Evolutionary conservation across 2,113 vertebrate genomes (phyloP), one percentile per base, ranked within the genome.

Genomic region (Campylorhamphus procurvoides): DNA sequence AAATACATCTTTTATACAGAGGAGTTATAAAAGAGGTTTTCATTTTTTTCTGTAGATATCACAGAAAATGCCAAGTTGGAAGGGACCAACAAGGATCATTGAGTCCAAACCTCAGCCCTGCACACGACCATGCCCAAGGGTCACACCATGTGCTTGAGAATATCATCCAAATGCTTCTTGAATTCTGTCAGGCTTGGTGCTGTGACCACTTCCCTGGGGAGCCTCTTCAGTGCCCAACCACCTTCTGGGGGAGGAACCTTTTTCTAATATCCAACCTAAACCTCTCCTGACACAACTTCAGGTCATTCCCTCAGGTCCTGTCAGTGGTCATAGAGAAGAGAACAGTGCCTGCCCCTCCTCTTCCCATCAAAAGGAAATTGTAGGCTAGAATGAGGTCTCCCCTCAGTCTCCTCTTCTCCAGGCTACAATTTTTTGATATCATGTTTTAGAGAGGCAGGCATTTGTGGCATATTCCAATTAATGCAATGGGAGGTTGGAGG

Each of bases 391-490:
- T 63, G 60, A 63, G 18, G 39, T 9, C 39, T 63, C 12, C 39
- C 17, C 12, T 18, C 39, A 63, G 27, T 63, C 18, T 63, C 39
- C 37, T 63, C 12, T 39, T 62, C 59, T 62, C 12, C 39, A 42
- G 28, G 27, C 18, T 88, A 81, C 62, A 92, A 9, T 63, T 78
- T 73, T 93, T 94, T 93, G 62, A 19, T 95, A 60, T 84, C 9
- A 3, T 75, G 67, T 93, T 74, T 96, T 94, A 81, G 73, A 94
- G 19, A 79, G 94, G 77, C 75, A 93, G 77, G 84, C 8, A 31
- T 92, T 93, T 84, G n/a, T 95, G 31, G 93, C 81, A 77, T 81
- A 85, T 95, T 84, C 76, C 50, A 94, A 23, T 97, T 88, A 88
- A 91, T 96, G 77, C 37, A 63, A 3, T 10, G 59, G 35, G 18